These are phyloP conservation scores for Chelidonichthys spinosus DNA, from an alignment of 2,797 vertebrate species.

Conservation along the genomic window DNA sequence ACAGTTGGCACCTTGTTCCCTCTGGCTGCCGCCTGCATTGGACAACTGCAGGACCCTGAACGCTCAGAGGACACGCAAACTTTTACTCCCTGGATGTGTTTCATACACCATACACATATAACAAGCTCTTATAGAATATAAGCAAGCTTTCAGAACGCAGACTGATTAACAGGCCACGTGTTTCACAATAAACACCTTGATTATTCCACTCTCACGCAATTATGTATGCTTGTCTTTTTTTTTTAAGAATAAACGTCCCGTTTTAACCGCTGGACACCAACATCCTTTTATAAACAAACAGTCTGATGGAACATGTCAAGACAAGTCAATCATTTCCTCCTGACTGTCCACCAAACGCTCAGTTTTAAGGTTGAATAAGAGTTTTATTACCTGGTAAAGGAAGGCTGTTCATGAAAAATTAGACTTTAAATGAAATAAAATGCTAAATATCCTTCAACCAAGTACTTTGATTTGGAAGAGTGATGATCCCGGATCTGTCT, in stretches of 20 bases:
- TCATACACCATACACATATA: background rate
- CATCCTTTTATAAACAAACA: constrained; percentile 61
- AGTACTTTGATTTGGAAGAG: background rate
- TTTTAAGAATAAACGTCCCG: constrained; percentile 20
- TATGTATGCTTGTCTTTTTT: constrained; percentile 29
- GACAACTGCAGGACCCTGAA: constrained; percentile 33
- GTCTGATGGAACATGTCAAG: constrained; percentile 57
- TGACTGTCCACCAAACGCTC: constrained; percentile 44
- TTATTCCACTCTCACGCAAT: constrained; percentile 5
- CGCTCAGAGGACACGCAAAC: constrained; percentile 11
- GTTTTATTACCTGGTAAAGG: constrained; percentile 38
- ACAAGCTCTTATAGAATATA: constrained; percentile 3
- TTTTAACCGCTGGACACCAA: constrained; percentile 46
- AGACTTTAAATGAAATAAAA: background rate
- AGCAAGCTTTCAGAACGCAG: background rate
- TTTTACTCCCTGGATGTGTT: constrained; percentile 3
- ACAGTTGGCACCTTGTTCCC: constrained; percentile 55
- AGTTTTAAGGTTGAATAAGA: constrained; percentile 38
- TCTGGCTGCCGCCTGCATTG: constrained; percentile 23
- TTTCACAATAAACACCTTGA: background rate
- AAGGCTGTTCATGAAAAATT: background rate
- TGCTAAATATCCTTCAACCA: background rate
- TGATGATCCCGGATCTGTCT: background rate
- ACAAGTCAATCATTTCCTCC: constrained; percentile 59
- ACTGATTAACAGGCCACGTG: constrained; percentile 19